phyloP scores from a whole-genome alignment of 2,888 invertebrate genomes.

The Rhagium mordax region DNA sequence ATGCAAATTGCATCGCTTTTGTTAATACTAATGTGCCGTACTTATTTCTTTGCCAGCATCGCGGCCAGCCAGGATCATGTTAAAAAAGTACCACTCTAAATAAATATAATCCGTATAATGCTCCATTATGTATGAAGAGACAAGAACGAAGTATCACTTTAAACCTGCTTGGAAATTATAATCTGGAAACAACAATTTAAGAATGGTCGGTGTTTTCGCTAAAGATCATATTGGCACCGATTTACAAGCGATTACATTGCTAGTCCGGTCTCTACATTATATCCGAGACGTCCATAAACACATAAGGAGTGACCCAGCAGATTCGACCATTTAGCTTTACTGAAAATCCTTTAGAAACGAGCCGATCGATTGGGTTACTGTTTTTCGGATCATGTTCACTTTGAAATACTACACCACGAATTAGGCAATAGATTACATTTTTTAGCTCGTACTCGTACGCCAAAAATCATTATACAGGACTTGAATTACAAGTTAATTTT shows the following conservation, averaged over 20 bases:
- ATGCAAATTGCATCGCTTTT: background rate
- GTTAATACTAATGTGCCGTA: background rate
- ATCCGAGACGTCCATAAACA: slow-evolving; percentile 56
- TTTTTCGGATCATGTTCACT: slow-evolving; percentile 46
- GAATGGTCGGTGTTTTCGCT: slow-evolving; percentile 56
- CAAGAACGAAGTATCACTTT: slow-evolving; percentile 36
- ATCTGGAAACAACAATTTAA: slow-evolving; percentile 50
- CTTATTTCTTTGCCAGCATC: background rate
- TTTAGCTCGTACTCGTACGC: slow-evolving; percentile 33
- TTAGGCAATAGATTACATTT: slow-evolving; percentile 54
- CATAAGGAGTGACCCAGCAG: slow-evolving; percentile 49
- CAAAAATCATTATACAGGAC: slow-evolving; percentile 40
- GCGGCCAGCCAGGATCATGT: background rate
- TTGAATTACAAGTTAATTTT: slow-evolving; percentile 39
- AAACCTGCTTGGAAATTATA: slow-evolving; percentile 46
- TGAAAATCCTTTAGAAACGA: slow-evolving; percentile 29
- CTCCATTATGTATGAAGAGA: slow-evolving; percentile 13
- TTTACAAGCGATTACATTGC: slow-evolving; percentile 62
- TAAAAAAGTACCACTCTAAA: background rate
- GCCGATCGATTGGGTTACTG: slow-evolving; percentile 35
- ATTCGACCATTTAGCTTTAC: slow-evolving; percentile 28
- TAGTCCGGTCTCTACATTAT: slow-evolving; percentile 56
- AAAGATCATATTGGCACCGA: slow-evolving; percentile 63
- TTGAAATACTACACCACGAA: slow-evolving; percentile 54
- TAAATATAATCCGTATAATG: slow-evolving; percentile 3